Percentiles rank a stretch among this genome's conserved stretches.
Conservation (phyloP, 2,888 invertebrate genomes). For the Apamea monoglypha region DNA sequence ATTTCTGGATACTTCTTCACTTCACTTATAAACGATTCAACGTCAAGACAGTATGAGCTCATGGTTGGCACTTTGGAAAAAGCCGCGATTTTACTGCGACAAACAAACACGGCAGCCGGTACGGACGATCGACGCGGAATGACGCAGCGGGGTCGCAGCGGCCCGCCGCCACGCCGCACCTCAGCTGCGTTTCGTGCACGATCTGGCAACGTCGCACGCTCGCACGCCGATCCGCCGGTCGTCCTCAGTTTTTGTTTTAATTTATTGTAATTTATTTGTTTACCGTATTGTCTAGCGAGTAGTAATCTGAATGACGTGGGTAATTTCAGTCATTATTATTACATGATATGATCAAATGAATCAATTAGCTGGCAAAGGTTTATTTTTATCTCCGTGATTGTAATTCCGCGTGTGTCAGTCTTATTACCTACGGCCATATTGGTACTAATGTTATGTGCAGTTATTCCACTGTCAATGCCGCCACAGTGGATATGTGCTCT, state of each 20-base stretch:
- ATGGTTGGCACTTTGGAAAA: constrained; percentile 62
- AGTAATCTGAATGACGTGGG: constrained; percentile 58
- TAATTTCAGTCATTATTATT: constrained; percentile 37
- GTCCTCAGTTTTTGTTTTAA: constrained; percentile 62
- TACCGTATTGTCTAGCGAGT: constrained; percentile 65
- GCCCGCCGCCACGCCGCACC: constrained; percentile 66
- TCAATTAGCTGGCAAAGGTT: constrained; percentile 46
- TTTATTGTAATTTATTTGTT: constrained; percentile 67
- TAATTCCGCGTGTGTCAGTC: constrained; percentile 32
- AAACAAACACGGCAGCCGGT: constrained; percentile 69
- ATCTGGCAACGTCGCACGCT: constrained; percentile 73
- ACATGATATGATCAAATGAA: constrained; percentile 52
- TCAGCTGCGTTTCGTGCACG: constrained; percentile 68
- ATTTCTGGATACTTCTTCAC: constrained; percentile 80
- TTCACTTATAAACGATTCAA: constrained; percentile 81
- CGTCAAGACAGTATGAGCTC: constrained; percentile 76
- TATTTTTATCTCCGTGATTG: constrained; percentile 53
- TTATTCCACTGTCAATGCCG: constrained; percentile 39
- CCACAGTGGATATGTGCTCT: neutral
- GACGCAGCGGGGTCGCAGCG: constrained; percentile 81
- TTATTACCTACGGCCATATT: constrained; percentile 22
- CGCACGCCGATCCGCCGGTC: constrained; percentile 45
- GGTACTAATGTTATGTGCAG: constrained; percentile 35
- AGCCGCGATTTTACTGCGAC: constrained; percentile 68
- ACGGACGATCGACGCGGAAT: constrained; percentile 73